Percentiles rank a stretch among this genome's conserved stretches.
Evolutionary conservation across 2,888 invertebrate genomes (phyloP).

Genomic region (Drosophila sordidapex): DNA sequence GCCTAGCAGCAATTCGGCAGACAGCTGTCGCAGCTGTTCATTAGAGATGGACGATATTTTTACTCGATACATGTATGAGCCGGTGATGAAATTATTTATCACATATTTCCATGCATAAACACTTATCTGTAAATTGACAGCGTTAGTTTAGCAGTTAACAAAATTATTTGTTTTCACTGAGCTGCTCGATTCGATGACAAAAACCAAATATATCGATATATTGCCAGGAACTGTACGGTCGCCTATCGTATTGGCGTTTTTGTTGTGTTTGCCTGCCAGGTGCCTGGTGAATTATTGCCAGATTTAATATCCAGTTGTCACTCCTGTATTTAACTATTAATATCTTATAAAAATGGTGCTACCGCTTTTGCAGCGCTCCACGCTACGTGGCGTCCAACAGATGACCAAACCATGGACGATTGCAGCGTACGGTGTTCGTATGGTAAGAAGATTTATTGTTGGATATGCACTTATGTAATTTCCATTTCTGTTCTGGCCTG

Average conservation of each 20-base stretch:
- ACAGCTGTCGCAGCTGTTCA: slow-evolving; percentile 52
- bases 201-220: slow-evolving; percentile 31
- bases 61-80: not conserved
- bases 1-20: slow-evolving; percentile 39
- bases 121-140: not conserved
- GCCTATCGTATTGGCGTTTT: slow-evolving; percentile 45
- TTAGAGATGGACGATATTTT: slow-evolving; percentile 31
- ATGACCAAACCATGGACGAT: slow-evolving; percentile 69
- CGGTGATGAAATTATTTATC: not conserved
- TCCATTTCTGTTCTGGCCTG: slow-evolving; percentile 44
- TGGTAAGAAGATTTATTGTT: slow-evolving; percentile 73
- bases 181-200: not conserved
- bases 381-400: slow-evolving; percentile 77
- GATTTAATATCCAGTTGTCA: slow-evolving; percentile 40
- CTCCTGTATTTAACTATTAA: slow-evolving; percentile 31
- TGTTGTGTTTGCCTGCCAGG: slow-evolving; percentile 50
- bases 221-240: not conserved
- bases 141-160: no score
- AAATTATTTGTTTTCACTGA: not conserved
- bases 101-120: not conserved
- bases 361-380: slow-evolving; percentile 75
- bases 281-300: slow-evolving; percentile 47
- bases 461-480: slow-evolving; percentile 68
- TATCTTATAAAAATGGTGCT: slow-evolving; percentile 73
- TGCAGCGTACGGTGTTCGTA: slow-evolving; percentile 53